Percentiles rank a stretch among this genome's conserved stretches.
Conservation (phyloP, 2,888 invertebrate genomes). For the Carpatolechia fugitivella region DNA sequence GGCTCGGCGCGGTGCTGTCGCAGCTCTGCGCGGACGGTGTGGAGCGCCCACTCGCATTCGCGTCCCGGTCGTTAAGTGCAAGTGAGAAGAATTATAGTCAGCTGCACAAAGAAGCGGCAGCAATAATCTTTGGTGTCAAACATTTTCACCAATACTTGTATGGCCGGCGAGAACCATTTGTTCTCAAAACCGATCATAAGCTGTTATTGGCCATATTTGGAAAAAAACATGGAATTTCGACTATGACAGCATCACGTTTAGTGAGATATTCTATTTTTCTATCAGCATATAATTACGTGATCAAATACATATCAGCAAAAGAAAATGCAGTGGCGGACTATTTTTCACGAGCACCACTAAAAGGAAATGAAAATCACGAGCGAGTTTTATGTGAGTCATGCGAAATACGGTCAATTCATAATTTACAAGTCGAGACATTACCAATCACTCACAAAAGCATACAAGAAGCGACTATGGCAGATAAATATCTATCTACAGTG, state of each 20-base stretch:
- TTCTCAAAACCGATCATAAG: conserved; percentile 16
- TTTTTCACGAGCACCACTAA: background rate
- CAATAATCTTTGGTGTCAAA: background rate
- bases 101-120: conserved; percentile 24
- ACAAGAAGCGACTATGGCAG: background rate
- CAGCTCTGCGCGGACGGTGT: conserved; percentile 14
- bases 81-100: conserved; percentile 26
- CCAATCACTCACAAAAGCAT: conserved; percentile 2
- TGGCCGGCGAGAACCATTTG: conserved; percentile 19
- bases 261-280: background rate
- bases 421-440: background rate
- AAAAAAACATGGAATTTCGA: background rate
- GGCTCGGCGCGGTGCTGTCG: conserved; percentile 26
- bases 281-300: conserved; percentile 2
- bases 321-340: background rate
- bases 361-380: too few relatives aligned
- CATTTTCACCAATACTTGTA: conserved; percentile 15
- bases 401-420: too few relatives aligned
- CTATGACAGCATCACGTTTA: background rate
- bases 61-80: conserved; percentile 20
- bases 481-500: conserved; percentile 3
- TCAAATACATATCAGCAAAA: background rate
- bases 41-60: conserved; percentile 23
- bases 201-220: conserved; percentile 3
- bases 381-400: too few relatives aligned